Evolutionary conservation across 2,797 vertebrate genomes (phyloP).

Genomic region (Poecilia velifera): DNA sequence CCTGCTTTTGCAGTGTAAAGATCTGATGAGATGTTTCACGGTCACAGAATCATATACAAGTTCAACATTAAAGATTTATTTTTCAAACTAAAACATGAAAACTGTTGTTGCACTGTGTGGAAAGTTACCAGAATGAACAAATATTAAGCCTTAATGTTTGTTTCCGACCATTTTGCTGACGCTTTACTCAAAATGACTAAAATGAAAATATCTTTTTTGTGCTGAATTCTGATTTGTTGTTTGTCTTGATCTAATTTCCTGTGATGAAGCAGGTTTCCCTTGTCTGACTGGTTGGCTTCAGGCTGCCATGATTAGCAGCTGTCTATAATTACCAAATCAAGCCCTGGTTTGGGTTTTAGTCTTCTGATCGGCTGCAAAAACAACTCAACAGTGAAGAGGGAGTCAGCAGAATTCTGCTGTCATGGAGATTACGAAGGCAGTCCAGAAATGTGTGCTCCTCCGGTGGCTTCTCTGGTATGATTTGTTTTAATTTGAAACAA

Average conservation of each 20-base stretch:
- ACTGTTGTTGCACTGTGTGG: neutral
- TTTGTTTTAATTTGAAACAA: constrained; percentile 15
- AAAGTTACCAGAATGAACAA: neutral
- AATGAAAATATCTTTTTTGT: constrained; percentile 28
- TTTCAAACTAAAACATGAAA: neutral
- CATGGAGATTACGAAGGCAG: constrained; percentile 22
- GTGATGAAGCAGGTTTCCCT: constrained; percentile 64
- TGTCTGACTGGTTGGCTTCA: constrained; percentile 56
- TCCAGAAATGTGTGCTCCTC: constrained; percentile 40
- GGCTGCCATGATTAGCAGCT: constrained; percentile 78
- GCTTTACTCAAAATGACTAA: constrained; percentile 25
- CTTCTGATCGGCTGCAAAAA: constrained; percentile 34
- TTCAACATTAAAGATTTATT: neutral
- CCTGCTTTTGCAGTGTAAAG: constrained; percentile 22
- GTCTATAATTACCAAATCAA: constrained; percentile 79
- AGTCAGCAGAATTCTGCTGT: constrained; percentile 19
- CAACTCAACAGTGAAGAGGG: constrained; percentile 38
- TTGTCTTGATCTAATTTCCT: constrained; percentile 52
- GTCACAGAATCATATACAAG: constrained; percentile 13
- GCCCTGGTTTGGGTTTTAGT: constrained; percentile 33
- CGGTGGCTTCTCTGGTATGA: constrained; percentile 63
- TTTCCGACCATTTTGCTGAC: neutral
- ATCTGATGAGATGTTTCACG: constrained; percentile 13
- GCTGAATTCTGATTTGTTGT: constrained; percentile 23
- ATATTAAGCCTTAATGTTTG: constrained; percentile 8